These are phyloP conservation scores for Polyommatus iphigenia DNA, from an alignment of 2,888 invertebrate species.

Conservation along the genomic window DNA sequence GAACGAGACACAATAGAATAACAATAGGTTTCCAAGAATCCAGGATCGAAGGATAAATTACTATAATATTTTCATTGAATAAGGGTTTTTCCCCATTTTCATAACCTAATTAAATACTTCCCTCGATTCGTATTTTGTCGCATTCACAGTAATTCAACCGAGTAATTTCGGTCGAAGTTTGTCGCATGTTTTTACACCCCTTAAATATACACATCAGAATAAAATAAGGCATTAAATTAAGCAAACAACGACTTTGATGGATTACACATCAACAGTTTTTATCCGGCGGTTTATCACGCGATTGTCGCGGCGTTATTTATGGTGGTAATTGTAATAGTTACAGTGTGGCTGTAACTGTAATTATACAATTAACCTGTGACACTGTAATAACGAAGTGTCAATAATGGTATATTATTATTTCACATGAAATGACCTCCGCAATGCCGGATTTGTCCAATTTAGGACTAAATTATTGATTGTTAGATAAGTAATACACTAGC, in stretches of 20 bases:
- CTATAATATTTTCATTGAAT: not conserved
- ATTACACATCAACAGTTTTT: constrained; percentile 21
- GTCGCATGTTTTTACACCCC: constrained; percentile 19
- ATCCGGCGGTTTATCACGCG: constrained; percentile 23
- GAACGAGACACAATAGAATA: too few relatives aligned
- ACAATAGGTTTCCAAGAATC: too few relatives aligned
- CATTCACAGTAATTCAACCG: constrained; percentile 4
- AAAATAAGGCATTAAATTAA: constrained; percentile 23
- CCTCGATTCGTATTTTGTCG: not conserved
- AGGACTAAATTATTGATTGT: not conserved
- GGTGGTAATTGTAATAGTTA: not conserved
- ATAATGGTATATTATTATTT: not conserved
- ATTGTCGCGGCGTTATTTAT: constrained; percentile 5
- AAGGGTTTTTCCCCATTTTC: not conserved
- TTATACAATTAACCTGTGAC: constrained; percentile 11
- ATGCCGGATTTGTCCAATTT: not conserved
- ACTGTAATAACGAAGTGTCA: not conserved
- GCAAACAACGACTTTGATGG: constrained; percentile 30
- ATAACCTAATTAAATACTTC: not conserved
- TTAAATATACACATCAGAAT: constrained; percentile 16
- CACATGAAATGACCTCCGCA: not conserved
- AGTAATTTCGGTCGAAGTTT: not conserved
- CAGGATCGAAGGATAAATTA: too few relatives aligned
- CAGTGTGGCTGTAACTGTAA: not conserved
- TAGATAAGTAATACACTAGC: too few relatives aligned